Evolutionary conservation across 1,140 invertebrate genomes (phyloP).

Genomic region (Drosophila insularis): DNA sequence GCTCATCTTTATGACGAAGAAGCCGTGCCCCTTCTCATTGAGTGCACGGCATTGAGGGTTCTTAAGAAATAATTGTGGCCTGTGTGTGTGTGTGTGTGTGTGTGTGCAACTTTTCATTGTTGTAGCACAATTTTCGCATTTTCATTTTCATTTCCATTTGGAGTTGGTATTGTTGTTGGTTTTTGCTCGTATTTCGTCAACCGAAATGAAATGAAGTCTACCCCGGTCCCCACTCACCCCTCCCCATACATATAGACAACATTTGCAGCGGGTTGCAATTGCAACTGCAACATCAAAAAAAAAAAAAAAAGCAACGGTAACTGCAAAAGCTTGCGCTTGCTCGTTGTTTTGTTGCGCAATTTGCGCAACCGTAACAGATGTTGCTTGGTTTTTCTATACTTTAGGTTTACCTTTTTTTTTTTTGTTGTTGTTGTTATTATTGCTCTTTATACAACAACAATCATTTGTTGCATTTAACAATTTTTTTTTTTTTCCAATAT

Average conservation of each 20-base stretch:
- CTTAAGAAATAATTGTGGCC: not conserved
- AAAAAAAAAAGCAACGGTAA: too few species aligned
- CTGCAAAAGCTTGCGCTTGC: conserved; percentile 17
- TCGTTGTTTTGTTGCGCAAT: conserved; percentile 19
- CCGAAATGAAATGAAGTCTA: not conserved
- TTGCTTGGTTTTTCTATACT: conserved; percentile 33
- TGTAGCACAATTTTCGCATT: not conserved
- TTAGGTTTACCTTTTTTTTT: conserved; percentile 22
- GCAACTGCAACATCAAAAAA: conserved; percentile 17
- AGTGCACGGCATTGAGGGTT: not conserved
- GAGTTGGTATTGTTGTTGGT: not conserved
- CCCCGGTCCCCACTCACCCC: not conserved
- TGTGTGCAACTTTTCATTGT: conserved; percentile 5
- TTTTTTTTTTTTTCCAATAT: conserved; percentile 9
- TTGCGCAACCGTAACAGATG: conserved; percentile 21
- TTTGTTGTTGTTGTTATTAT: conserved; percentile 5
- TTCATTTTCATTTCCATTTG: not conserved
- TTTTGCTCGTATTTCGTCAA: conserved; percentile 14
- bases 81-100: not conserved
- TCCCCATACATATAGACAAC: not conserved
- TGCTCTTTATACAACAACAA: conserved; percentile 20
- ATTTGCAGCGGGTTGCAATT: not conserved
- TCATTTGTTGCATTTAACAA: conserved; percentile 18
- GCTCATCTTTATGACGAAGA: too few species aligned
- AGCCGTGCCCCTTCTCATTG: not conserved